Evolutionary conservation across 2,797 vertebrate species (phyloP).

Genomic region (Ceryle rudis): DNA sequence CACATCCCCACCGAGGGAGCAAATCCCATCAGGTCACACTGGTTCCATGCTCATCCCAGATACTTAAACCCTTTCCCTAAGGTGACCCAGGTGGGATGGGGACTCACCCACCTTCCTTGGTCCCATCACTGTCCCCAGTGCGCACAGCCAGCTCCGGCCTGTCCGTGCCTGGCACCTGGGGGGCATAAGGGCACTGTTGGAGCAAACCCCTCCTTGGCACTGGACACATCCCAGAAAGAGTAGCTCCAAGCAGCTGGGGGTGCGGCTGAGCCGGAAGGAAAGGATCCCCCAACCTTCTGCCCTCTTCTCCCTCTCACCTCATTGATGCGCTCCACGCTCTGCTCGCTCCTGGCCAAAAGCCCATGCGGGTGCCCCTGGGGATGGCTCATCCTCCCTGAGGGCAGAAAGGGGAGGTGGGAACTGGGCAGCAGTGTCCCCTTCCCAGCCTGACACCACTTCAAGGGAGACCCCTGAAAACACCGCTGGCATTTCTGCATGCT

Average conservation of each 20-base stretch:
- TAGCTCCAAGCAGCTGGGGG: not conserved
- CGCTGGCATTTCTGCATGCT: not conserved
- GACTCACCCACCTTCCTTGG: conserved; percentile 59
- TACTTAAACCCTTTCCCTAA: not conserved
- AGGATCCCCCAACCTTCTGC: accelerated
- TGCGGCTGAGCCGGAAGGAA: not conserved
- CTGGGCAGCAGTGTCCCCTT: not conserved
- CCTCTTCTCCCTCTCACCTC: conserved; percentile 27
- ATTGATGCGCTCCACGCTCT: accelerated
- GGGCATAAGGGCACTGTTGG: not conserved
- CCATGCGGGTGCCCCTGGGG: not conserved
- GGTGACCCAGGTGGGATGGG: not conserved
- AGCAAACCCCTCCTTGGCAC: not conserved
- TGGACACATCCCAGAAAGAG: not conserved
- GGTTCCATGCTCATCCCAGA: accelerated
- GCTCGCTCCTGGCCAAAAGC: not conserved
- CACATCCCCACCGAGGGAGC: not conserved
- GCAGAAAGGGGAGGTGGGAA: not conserved
- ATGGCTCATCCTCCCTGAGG: conserved; percentile 45
- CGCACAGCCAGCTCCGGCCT: not conserved
- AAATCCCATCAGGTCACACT: not conserved
- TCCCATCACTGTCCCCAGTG: not conserved
- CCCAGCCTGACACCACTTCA: not conserved
- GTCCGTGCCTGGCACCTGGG: not conserved
- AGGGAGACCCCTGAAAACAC: not conserved